Percentiles rank a stretch among this genome's conserved stretches.
Evolutionary conservation across 2,888 invertebrate genomes (phyloP).

Genomic region (Drosophila hawaiiensis): DNA sequence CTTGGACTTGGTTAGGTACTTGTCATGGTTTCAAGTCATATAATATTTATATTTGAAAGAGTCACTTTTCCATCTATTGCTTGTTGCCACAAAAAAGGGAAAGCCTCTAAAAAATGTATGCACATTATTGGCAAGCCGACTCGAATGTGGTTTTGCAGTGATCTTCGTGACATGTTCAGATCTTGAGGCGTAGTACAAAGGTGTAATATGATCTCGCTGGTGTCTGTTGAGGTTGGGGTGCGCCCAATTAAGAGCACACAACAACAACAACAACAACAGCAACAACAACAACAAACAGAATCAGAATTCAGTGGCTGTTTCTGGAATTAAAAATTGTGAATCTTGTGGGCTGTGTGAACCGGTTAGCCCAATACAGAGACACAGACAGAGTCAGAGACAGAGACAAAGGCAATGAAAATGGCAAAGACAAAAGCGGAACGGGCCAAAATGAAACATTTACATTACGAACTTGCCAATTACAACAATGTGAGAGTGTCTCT

Average conservation of each 20-base stretch:
- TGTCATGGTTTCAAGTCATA: not conserved
- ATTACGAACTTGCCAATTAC: slow-evolving; percentile 6
- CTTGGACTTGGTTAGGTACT: not conserved
- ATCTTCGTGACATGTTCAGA: not conserved
- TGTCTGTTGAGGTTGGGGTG: not conserved
- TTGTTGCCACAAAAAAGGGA: not conserved
- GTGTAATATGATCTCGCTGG: not conserved
- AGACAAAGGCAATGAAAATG: not conserved
- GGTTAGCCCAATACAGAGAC: slow-evolving; percentile 24
- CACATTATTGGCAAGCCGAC: not conserved
- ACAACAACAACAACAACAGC: not conserved
- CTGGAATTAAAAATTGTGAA: slow-evolving; percentile 8
- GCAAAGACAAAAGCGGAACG: slow-evolving; percentile 6
- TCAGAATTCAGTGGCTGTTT: not conserved
- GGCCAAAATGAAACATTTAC: slow-evolving; percentile 15
- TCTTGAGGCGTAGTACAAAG: not conserved
- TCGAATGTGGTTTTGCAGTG: not conserved
- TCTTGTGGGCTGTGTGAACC: slow-evolving; percentile 34
- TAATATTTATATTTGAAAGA: not conserved
- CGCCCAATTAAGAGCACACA: slow-evolving; percentile 3
- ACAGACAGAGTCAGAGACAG: slow-evolving; percentile 1
- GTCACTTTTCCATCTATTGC: not conserved
- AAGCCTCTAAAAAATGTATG: not conserved
- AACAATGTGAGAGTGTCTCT: not conserved
- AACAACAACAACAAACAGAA: not conserved